phyloP scores from a whole-genome alignment of 2,888 invertebrate species.

The Dryadula phaetusa region DNA sequence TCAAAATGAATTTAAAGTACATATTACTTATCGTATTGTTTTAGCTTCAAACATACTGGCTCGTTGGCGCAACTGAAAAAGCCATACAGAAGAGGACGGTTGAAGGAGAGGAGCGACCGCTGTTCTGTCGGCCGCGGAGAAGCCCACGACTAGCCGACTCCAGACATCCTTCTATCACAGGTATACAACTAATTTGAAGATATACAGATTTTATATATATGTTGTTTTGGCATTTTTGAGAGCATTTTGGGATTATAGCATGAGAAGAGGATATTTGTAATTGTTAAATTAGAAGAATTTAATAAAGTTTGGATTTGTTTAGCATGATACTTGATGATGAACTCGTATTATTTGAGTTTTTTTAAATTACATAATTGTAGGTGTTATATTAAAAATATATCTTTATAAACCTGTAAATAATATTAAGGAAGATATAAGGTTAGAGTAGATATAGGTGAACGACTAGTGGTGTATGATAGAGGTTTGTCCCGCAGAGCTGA shows the following conservation, averaged over 20 bases:
- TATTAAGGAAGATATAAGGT: background rate
- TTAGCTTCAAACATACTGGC: slow-evolving; percentile 90
- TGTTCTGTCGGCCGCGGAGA: slow-evolving; percentile 92
- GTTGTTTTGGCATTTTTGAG: slow-evolving; percentile 33
- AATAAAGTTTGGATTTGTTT: background rate
- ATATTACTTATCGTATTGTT: slow-evolving; percentile 31
- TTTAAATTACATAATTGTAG: background rate
- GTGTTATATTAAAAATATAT: background rate
- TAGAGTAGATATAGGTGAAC: background rate
- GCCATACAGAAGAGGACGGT: slow-evolving; percentile 91
- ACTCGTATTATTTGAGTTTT: background rate
- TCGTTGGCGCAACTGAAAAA: slow-evolving; percentile 90
- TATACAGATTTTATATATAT: slow-evolving; percentile 14
- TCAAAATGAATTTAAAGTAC: background rate
- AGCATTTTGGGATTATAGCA: slow-evolving; percentile 23
- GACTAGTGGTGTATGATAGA: slow-evolving; percentile 7
- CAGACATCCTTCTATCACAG: slow-evolving; percentile 90
- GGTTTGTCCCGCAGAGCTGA: slow-evolving; percentile 45
- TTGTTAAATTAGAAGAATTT: background rate
- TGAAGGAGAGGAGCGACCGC: slow-evolving; percentile 90
- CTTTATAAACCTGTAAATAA: background rate
- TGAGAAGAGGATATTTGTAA: background rate
- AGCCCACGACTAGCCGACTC: slow-evolving; percentile 92
- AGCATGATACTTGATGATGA: background rate
- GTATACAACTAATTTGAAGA: slow-evolving; percentile 59